Evolutionary conservation across 1,140 invertebrate genomes (phyloP), one percentile per base, ranked within the genome.

Genomic region (Meloidogyne chitwoodi): DNA sequence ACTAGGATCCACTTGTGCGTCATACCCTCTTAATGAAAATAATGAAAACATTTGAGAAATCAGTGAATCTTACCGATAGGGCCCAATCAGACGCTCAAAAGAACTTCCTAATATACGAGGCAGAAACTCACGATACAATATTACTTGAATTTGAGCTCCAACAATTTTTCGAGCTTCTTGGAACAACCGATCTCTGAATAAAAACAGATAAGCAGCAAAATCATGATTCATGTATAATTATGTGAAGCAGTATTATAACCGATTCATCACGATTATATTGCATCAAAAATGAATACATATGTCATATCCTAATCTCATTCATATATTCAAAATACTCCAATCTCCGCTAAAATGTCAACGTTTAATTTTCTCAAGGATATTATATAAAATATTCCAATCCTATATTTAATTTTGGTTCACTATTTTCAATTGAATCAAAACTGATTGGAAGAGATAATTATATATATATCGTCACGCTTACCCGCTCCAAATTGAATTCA

Each of bases 131-230:
- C 69, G 77, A 84, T 87, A 87, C 3, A 85, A 70, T 24, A 86
- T 76, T 29, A 75, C 72, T 69, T 87, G 86, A 56, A 87, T 83
- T 63, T 86, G 14, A 24, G 89, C 90, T 22, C 89, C 90, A 31
- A 90, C 81, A 27, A 91, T 89, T 80, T 90, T 90, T 76, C 89
- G 85, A 6, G 89, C 82, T 82, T 91, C 90, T 82, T 91, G 89
- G 69, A 84, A 83, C 1, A 84, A 19, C n/a, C 83, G 74, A 75
- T 83, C 83, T 24, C 84, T 84, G 62, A 38, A 24, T 0, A 48
- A 1, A 14, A 3, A 44, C 16, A 64, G 5, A 8, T n/a, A n/a
- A n/a, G n/a, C n/a, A n/a, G n/a, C n/a, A n/a, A n/a, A n/a, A n/a
- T n/a, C n/a, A n/a, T n/a, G n/a, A n/a, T n/a, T n/a, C n/a, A n/a